A percentile compares a stretch with the other conserved stretches of the same genome.
Evolutionary conservation across 2,113 vertebrate genomes (phyloP).

Genomic region (Lethenteron reissneri): DNA sequence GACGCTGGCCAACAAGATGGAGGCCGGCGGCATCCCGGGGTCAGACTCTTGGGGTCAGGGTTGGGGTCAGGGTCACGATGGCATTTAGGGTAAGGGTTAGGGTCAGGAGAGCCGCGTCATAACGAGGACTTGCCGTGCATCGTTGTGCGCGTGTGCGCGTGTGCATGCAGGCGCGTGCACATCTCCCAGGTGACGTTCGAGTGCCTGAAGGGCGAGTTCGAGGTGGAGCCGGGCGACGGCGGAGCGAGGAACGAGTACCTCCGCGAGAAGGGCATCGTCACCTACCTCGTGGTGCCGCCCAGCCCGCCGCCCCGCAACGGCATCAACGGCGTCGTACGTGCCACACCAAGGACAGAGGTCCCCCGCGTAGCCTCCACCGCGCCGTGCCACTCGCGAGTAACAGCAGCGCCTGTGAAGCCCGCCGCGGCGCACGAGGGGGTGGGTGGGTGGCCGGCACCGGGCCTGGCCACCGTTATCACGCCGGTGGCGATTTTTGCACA

Average conservation of each 20-base stretch:
- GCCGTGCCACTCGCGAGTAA: neutral
- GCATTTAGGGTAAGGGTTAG: too few species aligned
- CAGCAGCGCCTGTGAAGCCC: too few species aligned
- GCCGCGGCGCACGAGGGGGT: too few species aligned
- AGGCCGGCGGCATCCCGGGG: conserved; percentile 72
- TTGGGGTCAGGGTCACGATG: too few species aligned
- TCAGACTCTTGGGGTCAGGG: conserved; percentile 17
- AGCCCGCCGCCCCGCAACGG: conserved; percentile 40
- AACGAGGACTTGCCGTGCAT: too few species aligned
- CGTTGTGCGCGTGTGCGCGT: neutral
- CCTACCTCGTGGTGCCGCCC: conserved; percentile 52
- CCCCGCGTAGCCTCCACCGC: neutral
- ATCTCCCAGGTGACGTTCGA: conserved; percentile 76
- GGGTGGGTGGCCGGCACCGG: too few species aligned
- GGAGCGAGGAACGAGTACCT: conserved; percentile 67
- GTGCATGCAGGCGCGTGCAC: conserved; percentile 45
- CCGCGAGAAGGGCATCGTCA: conserved; percentile 56
- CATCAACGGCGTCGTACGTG: conserved; percentile 51
- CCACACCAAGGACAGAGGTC: neutral
- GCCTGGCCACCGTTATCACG: too few species aligned
- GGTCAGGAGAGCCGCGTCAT: too few species aligned
- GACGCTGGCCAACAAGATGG: conserved; percentile 89
- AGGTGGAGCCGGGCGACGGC: conserved; percentile 57
- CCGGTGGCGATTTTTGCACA: too few species aligned
- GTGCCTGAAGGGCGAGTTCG: conserved; percentile 68